A percentile compares a stretch with the other conserved stretches of the same genome.
phyloP scores from a whole-genome alignment of 2,797 vertebrate genomes.

The Acanthurus lineatus region DNA sequence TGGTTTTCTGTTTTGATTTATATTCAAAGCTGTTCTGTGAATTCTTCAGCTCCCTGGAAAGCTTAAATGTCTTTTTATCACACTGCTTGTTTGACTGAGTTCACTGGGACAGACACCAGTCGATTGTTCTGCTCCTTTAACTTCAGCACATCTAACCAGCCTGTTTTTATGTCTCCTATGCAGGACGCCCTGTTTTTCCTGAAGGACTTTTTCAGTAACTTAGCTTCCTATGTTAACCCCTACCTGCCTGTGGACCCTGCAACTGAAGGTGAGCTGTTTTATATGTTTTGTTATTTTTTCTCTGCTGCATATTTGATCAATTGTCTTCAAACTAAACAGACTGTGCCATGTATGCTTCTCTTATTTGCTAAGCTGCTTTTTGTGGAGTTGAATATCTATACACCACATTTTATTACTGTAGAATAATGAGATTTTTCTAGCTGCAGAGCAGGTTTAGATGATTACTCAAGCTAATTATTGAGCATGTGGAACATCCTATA shows the following conservation, averaged over 20 bases:
- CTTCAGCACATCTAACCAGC: constrained; percentile 5
- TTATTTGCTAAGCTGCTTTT: not conserved
- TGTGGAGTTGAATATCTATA: not conserved
- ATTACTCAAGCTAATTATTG: not conserved
- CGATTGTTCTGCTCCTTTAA: constrained; percentile 3
- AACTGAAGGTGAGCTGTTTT: constrained; percentile 83
- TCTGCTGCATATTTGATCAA: not conserved
- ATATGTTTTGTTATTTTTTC: not conserved
- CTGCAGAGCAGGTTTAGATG: not conserved
- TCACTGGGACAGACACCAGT: not conserved
- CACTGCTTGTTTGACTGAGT: not conserved
- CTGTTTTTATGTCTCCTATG: constrained; percentile 10
- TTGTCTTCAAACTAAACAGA: not conserved
- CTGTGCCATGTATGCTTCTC: not conserved
- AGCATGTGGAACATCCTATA: not conserved
- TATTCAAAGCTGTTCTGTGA: not conserved
- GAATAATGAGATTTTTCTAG: not conserved
- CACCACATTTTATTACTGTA: not conserved
- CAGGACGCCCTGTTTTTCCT: constrained; percentile 95
- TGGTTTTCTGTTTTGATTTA: not conserved
- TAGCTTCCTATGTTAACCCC: constrained; percentile 90
- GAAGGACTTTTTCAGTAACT: constrained; percentile 92
- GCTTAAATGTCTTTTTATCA: not conserved
- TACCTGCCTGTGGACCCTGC: constrained; percentile 87
- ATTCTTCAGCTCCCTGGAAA: not conserved